Evolutionary conservation across 2,113 vertebrate genomes (phyloP).

Genomic region (Ardeotis arabs): DNA sequence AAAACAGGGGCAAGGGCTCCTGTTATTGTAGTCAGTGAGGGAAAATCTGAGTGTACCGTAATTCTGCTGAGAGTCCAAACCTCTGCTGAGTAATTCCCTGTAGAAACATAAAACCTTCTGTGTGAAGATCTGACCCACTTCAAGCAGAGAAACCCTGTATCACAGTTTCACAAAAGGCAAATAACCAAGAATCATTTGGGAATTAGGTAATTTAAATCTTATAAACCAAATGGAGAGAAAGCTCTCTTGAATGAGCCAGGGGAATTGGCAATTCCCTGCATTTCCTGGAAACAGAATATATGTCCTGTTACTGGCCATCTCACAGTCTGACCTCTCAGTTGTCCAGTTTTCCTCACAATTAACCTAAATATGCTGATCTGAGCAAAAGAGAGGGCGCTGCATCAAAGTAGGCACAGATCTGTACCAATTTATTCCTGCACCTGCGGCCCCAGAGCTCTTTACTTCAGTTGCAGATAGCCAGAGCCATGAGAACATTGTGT

Average conservation of each 20-base stretch:
- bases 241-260: not conserved
- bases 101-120: not conserved
- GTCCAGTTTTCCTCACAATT: not conserved
- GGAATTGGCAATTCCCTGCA: not conserved
- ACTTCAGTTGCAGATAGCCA: not conserved
- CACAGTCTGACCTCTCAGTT: not conserved
- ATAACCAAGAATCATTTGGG: not conserved
- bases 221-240: not conserved
- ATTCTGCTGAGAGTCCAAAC: not conserved
- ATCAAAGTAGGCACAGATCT: not conserved
- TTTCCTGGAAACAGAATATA: not conserved
- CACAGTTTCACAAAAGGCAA: not conserved
- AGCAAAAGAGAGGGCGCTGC: not conserved
- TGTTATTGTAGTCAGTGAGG: accelerated
- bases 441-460: not conserved
- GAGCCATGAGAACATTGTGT: not conserved
- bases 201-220: not conserved
- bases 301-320: not conserved
- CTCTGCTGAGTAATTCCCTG: not conserved
- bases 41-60: not conserved
- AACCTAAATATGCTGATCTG: not conserved
- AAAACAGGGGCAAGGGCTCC: not conserved
- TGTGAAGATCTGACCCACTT: not conserved
- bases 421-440: not conserved
- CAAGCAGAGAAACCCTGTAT: not conserved